Percentiles rank a stretch among this genome's conserved stretches.
Evolutionary conservation across 2,797 vertebrate species (phyloP).

Genomic region (Macropus fuliginosus): DNA sequence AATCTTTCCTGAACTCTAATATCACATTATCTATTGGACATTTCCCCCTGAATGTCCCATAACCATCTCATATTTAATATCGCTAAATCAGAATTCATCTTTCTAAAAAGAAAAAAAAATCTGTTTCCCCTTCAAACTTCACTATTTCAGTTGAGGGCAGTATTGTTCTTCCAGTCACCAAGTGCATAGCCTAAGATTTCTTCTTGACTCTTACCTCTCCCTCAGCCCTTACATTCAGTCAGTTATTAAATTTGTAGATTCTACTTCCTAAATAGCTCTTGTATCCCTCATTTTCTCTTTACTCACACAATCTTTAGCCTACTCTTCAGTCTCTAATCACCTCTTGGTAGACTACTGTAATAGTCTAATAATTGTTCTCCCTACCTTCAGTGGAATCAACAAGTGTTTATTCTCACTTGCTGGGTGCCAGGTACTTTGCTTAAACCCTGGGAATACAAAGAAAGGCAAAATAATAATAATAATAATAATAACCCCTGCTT

Average conservation of each 20-base stretch:
- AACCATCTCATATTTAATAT: neutral
- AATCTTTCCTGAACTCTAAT: neutral
- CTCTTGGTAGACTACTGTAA: neutral
- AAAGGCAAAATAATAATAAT: neutral
- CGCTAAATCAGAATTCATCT: neutral
- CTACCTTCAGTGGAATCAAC: neutral
- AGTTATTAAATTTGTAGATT: neutral
- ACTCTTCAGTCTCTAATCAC: neutral
- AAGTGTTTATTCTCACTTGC: neutral
- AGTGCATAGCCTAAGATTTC: neutral
- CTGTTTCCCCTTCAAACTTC: neutral
- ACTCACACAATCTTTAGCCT: neutral
- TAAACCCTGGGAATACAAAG: neutral
- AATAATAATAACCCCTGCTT: neutral
- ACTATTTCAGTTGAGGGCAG: neutral
- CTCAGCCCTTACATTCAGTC: neutral
- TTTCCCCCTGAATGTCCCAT: neutral
- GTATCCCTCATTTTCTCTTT: neutral
- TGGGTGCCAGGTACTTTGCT: slow-evolving; percentile 7
- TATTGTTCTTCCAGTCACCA: neutral
- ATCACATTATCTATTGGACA: neutral
- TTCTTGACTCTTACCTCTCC: neutral
- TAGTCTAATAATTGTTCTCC: neutral
- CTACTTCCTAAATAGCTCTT: neutral
- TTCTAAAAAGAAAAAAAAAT: neutral